Evolutionary conservation across 2,113 vertebrate species (phyloP).

Genomic region (Cyanoramphus novaezelandiae): DNA sequence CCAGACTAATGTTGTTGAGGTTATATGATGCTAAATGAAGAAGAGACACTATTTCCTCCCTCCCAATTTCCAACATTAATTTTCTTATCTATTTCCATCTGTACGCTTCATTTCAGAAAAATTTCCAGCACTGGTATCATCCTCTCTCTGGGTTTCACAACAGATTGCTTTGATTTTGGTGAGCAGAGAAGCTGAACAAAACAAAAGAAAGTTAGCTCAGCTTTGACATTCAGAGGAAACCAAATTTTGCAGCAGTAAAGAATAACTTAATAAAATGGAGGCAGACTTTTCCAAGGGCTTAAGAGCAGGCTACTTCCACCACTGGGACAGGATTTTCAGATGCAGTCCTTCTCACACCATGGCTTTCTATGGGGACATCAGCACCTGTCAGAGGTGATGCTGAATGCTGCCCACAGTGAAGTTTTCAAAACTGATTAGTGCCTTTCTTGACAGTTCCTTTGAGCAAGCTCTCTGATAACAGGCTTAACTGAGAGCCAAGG

Average conservation of each 20-base stretch:
- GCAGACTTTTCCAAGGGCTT: background rate
- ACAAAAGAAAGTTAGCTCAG: background rate
- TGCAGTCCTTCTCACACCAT: rapidly evolving
- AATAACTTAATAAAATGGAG: background rate
- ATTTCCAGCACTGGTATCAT: background rate
- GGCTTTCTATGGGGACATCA: background rate
- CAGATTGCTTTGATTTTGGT: background rate
- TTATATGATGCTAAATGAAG: background rate
- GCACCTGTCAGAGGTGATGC: background rate
- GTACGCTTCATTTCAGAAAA: constrained; percentile 9
- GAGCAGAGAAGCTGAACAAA: background rate
- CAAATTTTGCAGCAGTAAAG: background rate
- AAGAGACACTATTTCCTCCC: background rate
- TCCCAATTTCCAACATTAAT: constrained; percentile 22
- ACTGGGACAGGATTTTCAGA: background rate
- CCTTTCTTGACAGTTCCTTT: background rate
- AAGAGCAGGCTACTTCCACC: background rate
- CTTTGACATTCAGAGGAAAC: background rate
- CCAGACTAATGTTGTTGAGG: background rate
- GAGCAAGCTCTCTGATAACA: background rate
- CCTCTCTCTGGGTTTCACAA: background rate
- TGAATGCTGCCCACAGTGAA: background rate
- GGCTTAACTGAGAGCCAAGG: background rate
- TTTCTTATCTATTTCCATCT: constrained; percentile 37
- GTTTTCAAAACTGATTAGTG: background rate